A percentile compares a stretch with the other conserved stretches of the same genome.
phyloP scores from a whole-genome alignment of 2,888 invertebrate genomes.

The Dichetophora obliterata region DNA sequence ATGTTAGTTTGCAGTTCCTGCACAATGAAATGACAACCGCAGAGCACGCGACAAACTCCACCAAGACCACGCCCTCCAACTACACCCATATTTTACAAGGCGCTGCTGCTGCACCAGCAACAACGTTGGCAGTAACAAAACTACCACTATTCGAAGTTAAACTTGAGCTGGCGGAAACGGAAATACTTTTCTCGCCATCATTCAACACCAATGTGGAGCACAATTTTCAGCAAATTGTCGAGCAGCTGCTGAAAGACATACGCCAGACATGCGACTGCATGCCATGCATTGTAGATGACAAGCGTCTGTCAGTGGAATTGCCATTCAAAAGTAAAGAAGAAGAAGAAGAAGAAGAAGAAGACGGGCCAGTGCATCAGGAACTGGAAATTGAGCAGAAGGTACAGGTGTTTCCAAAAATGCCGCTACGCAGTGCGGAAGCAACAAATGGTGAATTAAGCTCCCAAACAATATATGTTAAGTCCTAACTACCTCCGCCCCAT shows the following conservation, averaged over 20 bases:
- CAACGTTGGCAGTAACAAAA: conserved; percentile 43
- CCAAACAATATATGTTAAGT: conserved; percentile 1
- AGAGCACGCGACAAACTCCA: conserved; percentile 29
- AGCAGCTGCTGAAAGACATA: conserved; percentile 82
- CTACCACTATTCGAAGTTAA: conserved; percentile 83
- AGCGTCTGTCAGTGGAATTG: conserved; percentile 66
- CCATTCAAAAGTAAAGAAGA: conserved; percentile 32
- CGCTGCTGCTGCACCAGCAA: conserved; percentile 30
- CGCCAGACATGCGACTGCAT: conserved; percentile 82
- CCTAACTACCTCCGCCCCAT: conserved; percentile 2
- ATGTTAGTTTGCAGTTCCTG: conserved; percentile 66
- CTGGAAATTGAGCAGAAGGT: background rate
- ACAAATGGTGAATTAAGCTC: conserved; percentile 39
- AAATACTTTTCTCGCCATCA: conserved; percentile 81
- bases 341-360: conserved; percentile 16
- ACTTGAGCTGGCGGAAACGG: conserved; percentile 79
- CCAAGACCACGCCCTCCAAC: conserved; percentile 1
- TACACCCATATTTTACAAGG: background rate
- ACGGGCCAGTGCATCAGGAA: background rate
- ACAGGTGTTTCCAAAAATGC: background rate
- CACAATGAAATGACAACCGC: conserved; percentile 63
- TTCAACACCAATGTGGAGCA: conserved; percentile 76
- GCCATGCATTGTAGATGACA: conserved; percentile 75
- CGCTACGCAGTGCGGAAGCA: conserved; percentile 16
- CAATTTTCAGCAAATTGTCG: conserved; percentile 79